Percentiles rank a stretch among this genome's conserved stretches.
Evolutionary conservation across 1,140 invertebrate species (phyloP).

Genomic region (Riptortus pedestris): DNA sequence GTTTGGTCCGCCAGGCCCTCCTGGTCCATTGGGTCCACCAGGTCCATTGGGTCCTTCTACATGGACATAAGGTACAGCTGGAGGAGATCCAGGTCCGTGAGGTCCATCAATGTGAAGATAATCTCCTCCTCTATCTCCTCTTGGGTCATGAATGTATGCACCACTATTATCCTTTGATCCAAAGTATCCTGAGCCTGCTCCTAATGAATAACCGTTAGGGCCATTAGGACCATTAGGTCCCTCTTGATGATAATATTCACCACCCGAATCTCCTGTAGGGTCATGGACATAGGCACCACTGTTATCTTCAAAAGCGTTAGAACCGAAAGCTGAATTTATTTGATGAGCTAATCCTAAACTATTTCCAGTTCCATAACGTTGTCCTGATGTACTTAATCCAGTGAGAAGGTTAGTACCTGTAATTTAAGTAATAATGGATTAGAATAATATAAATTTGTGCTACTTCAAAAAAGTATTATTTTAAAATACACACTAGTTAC

Average conservation of each 20-base stretch:
- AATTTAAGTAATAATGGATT: not conserved
- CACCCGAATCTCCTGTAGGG: slow-evolving; percentile 33
- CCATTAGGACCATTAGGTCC: slow-evolving; percentile 31
- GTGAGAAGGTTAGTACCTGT: not conserved
- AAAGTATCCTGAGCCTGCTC: not conserved
- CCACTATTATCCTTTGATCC: not conserved
- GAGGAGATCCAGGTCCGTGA: slow-evolving; percentile 21
- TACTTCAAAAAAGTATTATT: too few relatives aligned
- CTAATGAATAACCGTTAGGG: not conserved
- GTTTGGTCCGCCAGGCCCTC: not conserved
- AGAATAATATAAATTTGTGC: too few relatives aligned
- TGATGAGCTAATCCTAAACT: slow-evolving; percentile 21
- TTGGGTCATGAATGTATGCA: slow-evolving; percentile 38
- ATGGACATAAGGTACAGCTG: slow-evolving; percentile 35
- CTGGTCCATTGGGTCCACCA: not conserved
- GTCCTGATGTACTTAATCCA: slow-evolving; percentile 13
- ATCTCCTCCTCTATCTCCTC: slow-evolving; percentile 34
- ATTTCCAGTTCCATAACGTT: not conserved
- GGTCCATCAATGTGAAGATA: slow-evolving; percentile 27
- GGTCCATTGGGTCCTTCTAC: not conserved
- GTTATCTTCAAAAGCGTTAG: slow-evolving; percentile 32
- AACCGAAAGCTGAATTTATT: slow-evolving; percentile 20
- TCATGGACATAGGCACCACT: slow-evolving; percentile 37
- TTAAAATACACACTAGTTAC: too few relatives aligned
- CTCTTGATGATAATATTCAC: slow-evolving; percentile 34